Evolutionary conservation across 2,888 invertebrate genomes (phyloP), one percentile per base, ranked within the genome.

Genomic region (Agrochola lota): DNA sequence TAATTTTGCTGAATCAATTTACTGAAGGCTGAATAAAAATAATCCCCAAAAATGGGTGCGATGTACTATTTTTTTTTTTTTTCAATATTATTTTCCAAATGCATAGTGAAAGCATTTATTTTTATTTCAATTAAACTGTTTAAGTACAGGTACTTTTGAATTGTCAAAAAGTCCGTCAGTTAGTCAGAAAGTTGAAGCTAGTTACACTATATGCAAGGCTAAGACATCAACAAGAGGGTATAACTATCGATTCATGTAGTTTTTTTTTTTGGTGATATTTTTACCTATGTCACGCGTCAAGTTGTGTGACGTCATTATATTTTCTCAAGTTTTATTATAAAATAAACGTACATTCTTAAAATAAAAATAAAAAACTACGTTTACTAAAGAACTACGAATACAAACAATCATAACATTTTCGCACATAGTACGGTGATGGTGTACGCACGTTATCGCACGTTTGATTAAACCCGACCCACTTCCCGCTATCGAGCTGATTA

Each of bases 381-480:
- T 30, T 30, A 26, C 9, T 40, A 59, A 7, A 57, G n/a, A n/a
- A 12, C 12, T 12, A 52, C 8, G 66, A 46, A 57, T 57, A 57
- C 43, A 46, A 68, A 49, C 57, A 74, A 43, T 20, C 5, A 8
- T 15, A 20, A 15, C 5, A 20, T 20, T 30, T 72, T 59, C n/a
- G 63, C 64, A 35, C 59, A 68, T 26, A 6, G 73, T 62, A 71
- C 67, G 77, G 57, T 73, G 64, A 59, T 20, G 12, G 62, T 55
- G 66, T 46, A 8, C 64, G 17, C 4, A 40, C 69, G 57, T 78
- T 86, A 88, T 88, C 87, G 78, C 71, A 59, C 73, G 40, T 79
- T 68, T 74, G 80, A 83, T 83, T 81, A 76, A 70, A 70, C 71
- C 83, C 67, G 87, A 82, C 87, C 89, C 67, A 88, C 80, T 84